These are phyloP conservation scores for Smutsia temminckii DNA, from an alignment of 2,797 vertebrate genomes.

Conservation along the genomic window DNA sequence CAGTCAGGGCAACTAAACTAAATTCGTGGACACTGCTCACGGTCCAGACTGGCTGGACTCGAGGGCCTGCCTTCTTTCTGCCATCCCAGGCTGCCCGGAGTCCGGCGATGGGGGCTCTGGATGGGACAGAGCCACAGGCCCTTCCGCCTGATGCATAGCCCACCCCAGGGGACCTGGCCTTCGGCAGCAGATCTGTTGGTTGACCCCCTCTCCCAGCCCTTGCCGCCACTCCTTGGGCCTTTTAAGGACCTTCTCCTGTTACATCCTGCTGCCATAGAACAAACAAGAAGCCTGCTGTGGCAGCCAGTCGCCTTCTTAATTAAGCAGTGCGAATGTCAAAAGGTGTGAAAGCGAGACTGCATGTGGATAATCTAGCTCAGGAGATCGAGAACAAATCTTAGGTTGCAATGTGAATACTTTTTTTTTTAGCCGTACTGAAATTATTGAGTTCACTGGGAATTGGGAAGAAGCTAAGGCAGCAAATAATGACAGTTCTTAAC, in stretches of 20 bases:
- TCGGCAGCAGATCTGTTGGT: not conserved
- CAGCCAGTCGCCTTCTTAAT: not conserved
- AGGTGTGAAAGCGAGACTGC: not conserved
- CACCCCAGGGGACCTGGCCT: rapidly evolving
- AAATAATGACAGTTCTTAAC: not conserved
- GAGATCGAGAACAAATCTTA: not conserved
- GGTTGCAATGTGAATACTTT: not conserved
- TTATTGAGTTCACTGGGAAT: not conserved
- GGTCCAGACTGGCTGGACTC: rapidly evolving
- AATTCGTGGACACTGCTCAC: rapidly evolving
- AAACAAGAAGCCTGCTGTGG: not conserved
- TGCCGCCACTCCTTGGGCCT: not conserved
- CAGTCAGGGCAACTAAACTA: rapidly evolving
- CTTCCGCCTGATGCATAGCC: not conserved
- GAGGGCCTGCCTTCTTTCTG: rapidly evolving
- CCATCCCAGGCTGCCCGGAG: not conserved
- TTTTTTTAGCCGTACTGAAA: not conserved
- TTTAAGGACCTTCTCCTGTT: not conserved
- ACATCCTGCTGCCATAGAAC: slow-evolving; percentile 2
- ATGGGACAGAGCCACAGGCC: rapidly evolving
- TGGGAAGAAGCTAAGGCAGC: not conserved
- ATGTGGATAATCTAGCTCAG: not conserved
- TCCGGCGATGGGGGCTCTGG: rapidly evolving
- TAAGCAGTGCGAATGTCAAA: not conserved
- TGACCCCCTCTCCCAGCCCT: not conserved